A percentile compares a stretch with the other conserved stretches of the same genome.
These are phyloP conservation scores for Parauchenoglanis ngamensis DNA, from an alignment of 2,797 vertebrate genomes.

Conservation along the genomic window DNA sequence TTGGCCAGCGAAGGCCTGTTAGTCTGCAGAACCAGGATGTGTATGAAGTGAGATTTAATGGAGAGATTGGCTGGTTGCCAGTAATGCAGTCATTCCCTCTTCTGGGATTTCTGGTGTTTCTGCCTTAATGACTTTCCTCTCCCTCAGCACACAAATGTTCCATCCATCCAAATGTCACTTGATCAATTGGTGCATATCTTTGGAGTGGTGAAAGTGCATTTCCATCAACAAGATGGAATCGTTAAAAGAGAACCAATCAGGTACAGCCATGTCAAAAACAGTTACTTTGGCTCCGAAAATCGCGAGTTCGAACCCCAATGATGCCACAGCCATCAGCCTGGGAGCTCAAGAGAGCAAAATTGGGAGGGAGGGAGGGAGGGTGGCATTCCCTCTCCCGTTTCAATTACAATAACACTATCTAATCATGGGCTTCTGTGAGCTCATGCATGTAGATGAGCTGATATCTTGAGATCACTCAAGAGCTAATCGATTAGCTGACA, in stretches of 20 bases:
- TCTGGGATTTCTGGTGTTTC: not conserved
- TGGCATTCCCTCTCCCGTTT: too few species aligned
- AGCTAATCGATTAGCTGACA: too few species aligned
- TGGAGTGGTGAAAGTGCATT: not conserved
- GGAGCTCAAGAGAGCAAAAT: too few species aligned
- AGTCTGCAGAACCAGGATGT: not conserved
- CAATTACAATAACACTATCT: too few species aligned
- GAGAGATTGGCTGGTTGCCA: constrained; percentile 22
- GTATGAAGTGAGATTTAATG: constrained; percentile 2
- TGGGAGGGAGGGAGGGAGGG: too few species aligned
- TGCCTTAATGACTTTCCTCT: not conserved
- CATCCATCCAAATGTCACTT: not conserved
- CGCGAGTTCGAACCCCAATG: too few species aligned
- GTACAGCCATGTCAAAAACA: not conserved
- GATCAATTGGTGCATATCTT: not conserved
- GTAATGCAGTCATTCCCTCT: not conserved
- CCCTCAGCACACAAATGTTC: not conserved
- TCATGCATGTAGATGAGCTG: too few species aligned
- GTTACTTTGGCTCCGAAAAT: not conserved
- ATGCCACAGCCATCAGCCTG: too few species aligned
- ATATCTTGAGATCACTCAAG: too few species aligned
- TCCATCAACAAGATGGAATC: not conserved
- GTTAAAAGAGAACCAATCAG: not conserved
- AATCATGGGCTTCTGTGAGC: too few species aligned
- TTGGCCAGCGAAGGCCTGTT: not conserved